Evolutionary conservation across 1,140 invertebrate species (phyloP), one percentile per base, ranked within the genome.

Genomic region (Drosophila nebulosa): DNA sequence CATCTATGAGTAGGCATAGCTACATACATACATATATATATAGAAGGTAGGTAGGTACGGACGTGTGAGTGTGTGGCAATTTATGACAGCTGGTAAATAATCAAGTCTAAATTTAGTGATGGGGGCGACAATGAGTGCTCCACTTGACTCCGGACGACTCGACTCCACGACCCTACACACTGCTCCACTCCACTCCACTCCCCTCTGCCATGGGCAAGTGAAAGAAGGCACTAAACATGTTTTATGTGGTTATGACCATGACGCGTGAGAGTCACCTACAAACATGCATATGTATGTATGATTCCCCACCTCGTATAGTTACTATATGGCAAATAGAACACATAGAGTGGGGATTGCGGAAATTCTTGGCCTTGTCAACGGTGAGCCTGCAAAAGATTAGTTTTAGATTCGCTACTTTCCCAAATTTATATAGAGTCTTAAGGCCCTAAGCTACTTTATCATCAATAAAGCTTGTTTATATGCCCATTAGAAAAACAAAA

Each of bases 171-270:
- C n/a, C n/a, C n/a, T 3, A 0, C n/a, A n/a, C 0, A 3, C 35
- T n/a, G n/a, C n/a, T n/a, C 39, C 39, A 30, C n/a, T 9, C 27
- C 30, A 32, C 9, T 32, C 10, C 30, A 32, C 18, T 21, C 39
- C 3, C 39, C 3, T 10, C 39, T 36, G 26, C 51, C 26, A 52
- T 30, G 16, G 26, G 35, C 6, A 58, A 21, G 4, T 16, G 35
- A 46, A 46, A 46, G 39, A 46, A 46, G 14, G 59, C 72, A 52
- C 60, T 84, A 75, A 84, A 75, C 61, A 64, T 84, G 39, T 18
- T 46, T 46, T 46, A 46, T 72, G 72, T 74, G 76, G 64, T 76
- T 73, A 79, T 72, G 58, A 39, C 64, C 73, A 61, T 76, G 51
- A 78, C 67, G 79, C 59, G 64, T 62, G 32, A 76, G 78, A 76